Evolutionary conservation across 2,797 vertebrate species (phyloP).

Genomic region (Vireo griseus): DNA sequence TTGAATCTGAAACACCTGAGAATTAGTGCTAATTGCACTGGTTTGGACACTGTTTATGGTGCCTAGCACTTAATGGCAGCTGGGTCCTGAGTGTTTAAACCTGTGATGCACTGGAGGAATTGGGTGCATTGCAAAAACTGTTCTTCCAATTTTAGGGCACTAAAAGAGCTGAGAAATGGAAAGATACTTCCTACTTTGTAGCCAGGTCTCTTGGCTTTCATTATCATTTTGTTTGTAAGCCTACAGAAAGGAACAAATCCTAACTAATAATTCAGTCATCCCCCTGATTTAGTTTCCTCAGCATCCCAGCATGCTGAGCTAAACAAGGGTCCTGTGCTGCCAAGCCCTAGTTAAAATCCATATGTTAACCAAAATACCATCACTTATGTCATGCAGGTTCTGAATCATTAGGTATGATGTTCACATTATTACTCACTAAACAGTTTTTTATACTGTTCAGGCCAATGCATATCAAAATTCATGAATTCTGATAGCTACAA

Average conservation of each 20-base stretch:
- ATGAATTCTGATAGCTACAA: constrained; percentile 57
- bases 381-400: constrained; percentile 42
- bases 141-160: not conserved
- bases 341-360: constrained; percentile 62
- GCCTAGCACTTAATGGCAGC: not conserved
- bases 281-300: constrained; percentile 5
- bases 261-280: not conserved
- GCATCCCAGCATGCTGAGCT: not conserved
- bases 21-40: not conserved
- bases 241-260: not conserved
- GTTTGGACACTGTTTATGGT: not conserved
- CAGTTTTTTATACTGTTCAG: not conserved
- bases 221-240: not conserved
- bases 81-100: not conserved
- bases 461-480: constrained; percentile 59
- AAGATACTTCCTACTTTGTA: not conserved
- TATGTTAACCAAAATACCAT: constrained; percentile 57
- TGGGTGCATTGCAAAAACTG: not conserved
- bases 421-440: constrained; percentile 56
- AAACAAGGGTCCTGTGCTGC: constrained; percentile 11
- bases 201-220: not conserved
- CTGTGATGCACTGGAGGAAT: not conserved
- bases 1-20: not conserved
- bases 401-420: constrained; percentile 64
- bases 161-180: not conserved